phyloP scores from a whole-genome alignment of 2,888 invertebrate genomes.

The Chrysomela aeneicollis region DNA sequence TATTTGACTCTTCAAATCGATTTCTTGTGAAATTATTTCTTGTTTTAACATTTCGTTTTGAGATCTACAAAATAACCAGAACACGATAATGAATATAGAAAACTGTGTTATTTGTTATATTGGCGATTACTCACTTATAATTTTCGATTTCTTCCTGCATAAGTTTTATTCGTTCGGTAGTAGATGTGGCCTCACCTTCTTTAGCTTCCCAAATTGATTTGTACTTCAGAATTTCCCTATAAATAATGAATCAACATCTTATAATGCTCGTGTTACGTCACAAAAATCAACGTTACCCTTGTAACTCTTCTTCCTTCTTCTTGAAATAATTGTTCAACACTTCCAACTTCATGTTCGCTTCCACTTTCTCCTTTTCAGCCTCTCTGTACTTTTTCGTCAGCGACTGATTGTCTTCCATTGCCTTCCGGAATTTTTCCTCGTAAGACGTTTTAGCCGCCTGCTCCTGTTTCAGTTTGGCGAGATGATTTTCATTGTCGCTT shows the following conservation, averaged over 20 bases:
- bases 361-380: constrained; percentile 76
- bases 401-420: constrained; percentile 64
- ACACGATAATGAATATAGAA: no score
- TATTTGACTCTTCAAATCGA: constrained; percentile 73
- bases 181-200: constrained; percentile 82
- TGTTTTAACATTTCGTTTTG: constrained; percentile 73
- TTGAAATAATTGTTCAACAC: constrained; percentile 90
- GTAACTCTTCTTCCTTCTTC: constrained; percentile 85
- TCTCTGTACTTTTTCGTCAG: constrained; percentile 68
- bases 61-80: constrained; percentile 56
- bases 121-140: constrained; percentile 70
- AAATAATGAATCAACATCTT: constrained; percentile 35
- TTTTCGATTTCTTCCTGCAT: constrained; percentile 83
- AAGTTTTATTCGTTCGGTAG: constrained; percentile 78
- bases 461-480: constrained; percentile 60
- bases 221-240: constrained; percentile 78
- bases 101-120: no score
- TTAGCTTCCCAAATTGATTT: constrained; percentile 82
- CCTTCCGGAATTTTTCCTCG: constrained; percentile 60
- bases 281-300: constrained; percentile 71
- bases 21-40: constrained; percentile 88
- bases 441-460: constrained; percentile 60
- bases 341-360: constrained; percentile 83
- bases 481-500: constrained; percentile 64
- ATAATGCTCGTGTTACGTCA: background rate